These are phyloP conservation scores for Pimpla rufipes DNA, from an alignment of 2,888 invertebrate species.

Conservation along the genomic window DNA sequence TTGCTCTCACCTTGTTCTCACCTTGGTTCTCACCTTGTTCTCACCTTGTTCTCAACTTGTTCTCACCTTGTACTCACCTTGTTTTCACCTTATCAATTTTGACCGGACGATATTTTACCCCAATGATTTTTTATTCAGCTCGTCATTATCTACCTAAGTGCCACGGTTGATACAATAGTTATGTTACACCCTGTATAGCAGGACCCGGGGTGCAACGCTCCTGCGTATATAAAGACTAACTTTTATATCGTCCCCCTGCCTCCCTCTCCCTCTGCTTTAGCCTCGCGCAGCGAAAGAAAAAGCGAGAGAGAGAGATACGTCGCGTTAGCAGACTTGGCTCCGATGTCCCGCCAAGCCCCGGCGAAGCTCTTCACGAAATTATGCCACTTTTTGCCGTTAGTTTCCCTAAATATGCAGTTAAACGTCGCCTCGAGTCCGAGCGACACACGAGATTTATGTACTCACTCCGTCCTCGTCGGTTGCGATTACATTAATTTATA, in stretches of 20 bases:
- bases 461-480: constrained; percentile 61
- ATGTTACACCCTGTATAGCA: no score
- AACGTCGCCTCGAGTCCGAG: constrained; percentile 56
- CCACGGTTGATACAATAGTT: no score
- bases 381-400: constrained; percentile 80
- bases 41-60: no score
- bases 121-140: no score
- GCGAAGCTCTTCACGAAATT: constrained; percentile 68
- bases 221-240: constrained; percentile 24
- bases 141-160: no score
- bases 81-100: no score
- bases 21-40: no score
- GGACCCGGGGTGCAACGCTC: constrained; percentile 19
- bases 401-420: constrained; percentile 80
- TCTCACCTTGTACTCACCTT: no score
- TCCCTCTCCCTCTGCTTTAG: not conserved
- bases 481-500: constrained; percentile 56
- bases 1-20: no score
- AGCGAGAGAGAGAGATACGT: no score
- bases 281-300: not conserved
- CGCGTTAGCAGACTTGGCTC: constrained; percentile 38
- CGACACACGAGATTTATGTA: constrained; percentile 68
- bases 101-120: no score
- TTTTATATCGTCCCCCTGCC: constrained; percentile 9
- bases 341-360: constrained; percentile 74